phyloP scores from a whole-genome alignment of 2,797 vertebrate genomes.

The Sebastes nivosus region DNA sequence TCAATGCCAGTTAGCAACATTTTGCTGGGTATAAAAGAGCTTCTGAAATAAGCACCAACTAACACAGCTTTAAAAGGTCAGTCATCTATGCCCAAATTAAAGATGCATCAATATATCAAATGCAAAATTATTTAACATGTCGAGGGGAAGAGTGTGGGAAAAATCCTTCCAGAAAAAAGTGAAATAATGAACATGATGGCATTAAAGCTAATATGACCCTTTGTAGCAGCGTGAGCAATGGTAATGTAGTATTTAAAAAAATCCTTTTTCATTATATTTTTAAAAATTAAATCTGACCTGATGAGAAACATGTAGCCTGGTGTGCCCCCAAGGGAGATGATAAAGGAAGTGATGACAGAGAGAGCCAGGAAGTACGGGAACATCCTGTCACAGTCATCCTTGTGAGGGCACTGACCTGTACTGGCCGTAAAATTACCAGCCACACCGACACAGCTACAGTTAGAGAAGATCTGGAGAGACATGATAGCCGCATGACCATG shows the following conservation, averaged over 20 bases:
- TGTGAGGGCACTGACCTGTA: slow-evolving; percentile 85
- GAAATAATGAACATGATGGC: not conserved
- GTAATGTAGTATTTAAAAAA: not conserved
- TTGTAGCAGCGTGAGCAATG: not conserved
- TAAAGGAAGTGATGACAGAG: slow-evolving; percentile 81
- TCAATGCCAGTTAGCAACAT: too few species aligned
- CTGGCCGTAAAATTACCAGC: slow-evolving; percentile 81
- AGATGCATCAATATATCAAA: not conserved
- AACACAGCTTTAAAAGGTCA: too few species aligned
- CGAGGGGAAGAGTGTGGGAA: not conserved
- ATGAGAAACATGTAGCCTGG: slow-evolving; percentile 83
- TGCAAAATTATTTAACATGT: not conserved
- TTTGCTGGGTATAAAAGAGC: too few species aligned
- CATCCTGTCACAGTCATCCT: slow-evolving; percentile 79
- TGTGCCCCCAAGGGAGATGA: slow-evolving; percentile 76
- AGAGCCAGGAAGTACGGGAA: slow-evolving; percentile 84
- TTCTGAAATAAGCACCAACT: too few species aligned
- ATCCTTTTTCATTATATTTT: not conserved
- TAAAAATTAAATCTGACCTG: slow-evolving; percentile 74
- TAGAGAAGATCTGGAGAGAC: slow-evolving; percentile 86
- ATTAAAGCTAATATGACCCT: not conserved
- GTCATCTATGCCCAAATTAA: not conserved
- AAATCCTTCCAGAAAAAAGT: not conserved
- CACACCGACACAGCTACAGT: slow-evolving; percentile 87
- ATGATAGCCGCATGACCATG: slow-evolving; percentile 19